Base-by-base conservation (phyloP, 2,888 invertebrate species). In the Pollenia amentaria region DNA sequence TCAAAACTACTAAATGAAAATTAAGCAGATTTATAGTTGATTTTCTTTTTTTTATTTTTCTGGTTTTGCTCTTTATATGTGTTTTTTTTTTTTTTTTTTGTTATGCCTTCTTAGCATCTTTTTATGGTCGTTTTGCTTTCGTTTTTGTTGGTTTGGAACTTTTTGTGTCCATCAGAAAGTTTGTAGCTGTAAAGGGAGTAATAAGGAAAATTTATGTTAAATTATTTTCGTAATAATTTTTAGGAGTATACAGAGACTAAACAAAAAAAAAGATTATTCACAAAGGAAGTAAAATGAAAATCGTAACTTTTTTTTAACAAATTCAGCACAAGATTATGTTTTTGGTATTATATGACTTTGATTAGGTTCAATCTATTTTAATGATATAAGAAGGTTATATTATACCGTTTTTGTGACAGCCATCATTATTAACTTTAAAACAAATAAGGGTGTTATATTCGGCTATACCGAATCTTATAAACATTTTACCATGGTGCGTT, bases 1-100 rank as follows among this genome's bases (percentile, higher is more conserved):
- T 60, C 73, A 55, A 53, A 78, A 53, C 60, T 73, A 78, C 78
- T 67, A 73, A 78, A 78, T 67, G 9, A n/a, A 67, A 67, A 67
- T 79, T 84, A 75, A 73, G 84, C 65, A 79, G 65, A 73, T 73
- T 78, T 78, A 51, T 65, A 57, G 57, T 53, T 67, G 44, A 42
- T 67, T 75, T 81, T 42, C 16, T n/a, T 12, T 18, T 21, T 69
- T 76, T 73, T 40, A 16, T 3, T 65, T 38, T 65, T 0, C 12
- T 40, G 38, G 7, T 29, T 21, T 3, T 62, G 10, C n/a, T 6
- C 16, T 29, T 69, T 29, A 51, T 57, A 60, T 62, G 1, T n/a
- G 46, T 21, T 21, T 21, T 46, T 18, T 9, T 55, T 60, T 11
- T 29, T 3, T 46, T 18, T 10, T 7, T 21, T 21, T 21, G 1